A percentile compares a stretch with the other conserved stretches of the same genome.
Evolutionary conservation across 1,140 invertebrate species (phyloP).

Genomic region (Saccostrea echinata): DNA sequence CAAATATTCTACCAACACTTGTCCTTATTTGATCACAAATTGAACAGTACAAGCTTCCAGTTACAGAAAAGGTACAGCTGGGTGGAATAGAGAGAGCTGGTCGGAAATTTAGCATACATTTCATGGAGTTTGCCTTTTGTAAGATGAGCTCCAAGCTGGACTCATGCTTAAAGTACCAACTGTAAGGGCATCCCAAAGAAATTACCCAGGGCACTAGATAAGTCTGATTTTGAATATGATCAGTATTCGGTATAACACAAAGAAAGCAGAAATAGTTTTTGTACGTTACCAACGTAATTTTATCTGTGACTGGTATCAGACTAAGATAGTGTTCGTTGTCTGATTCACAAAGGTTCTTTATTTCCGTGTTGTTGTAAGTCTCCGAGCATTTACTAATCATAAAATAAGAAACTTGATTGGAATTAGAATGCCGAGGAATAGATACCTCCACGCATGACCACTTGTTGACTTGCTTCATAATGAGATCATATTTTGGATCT

Average conservation of each 20-base stretch:
- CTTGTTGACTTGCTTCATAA: not conserved
- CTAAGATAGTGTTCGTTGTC: not conserved
- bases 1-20: not conserved
- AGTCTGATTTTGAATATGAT: not conserved
- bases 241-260: not conserved
- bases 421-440: not conserved
- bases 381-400: not conserved
- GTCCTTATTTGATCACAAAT: not conserved
- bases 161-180: not conserved
- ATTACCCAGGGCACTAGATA: not conserved
- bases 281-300: not conserved
- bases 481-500: not conserved
- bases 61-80: not conserved
- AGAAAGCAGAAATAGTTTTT: conserved; percentile 19
- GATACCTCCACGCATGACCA: not conserved
- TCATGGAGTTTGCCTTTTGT: not conserved
- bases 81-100: not conserved
- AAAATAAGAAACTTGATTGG: not conserved
- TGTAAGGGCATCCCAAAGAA: not conserved
- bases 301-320: not conserved
- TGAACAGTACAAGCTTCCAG: not conserved
- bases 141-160: not conserved
- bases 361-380: not conserved
- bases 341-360: not conserved
- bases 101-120: not conserved